These are phyloP conservation scores for Sweltsa coloradensis DNA, from an alignment of 1,140 invertebrate genomes.

Conservation along the genomic window DNA sequence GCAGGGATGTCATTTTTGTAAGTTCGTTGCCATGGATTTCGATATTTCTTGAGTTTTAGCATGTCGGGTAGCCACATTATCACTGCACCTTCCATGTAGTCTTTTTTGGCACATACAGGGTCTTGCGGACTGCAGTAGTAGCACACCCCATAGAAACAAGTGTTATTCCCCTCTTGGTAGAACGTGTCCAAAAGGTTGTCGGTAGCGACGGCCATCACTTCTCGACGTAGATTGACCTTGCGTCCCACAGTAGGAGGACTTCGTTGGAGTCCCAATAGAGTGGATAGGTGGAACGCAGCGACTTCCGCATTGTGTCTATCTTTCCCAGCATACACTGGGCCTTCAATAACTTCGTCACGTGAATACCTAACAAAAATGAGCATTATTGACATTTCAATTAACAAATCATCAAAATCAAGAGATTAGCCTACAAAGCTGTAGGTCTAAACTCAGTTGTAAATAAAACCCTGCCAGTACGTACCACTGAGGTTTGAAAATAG, in stretches of 20 bases:
- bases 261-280: slow-evolving; percentile 62
- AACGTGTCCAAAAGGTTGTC: slow-evolving; percentile 47
- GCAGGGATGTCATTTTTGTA: slow-evolving; percentile 65
- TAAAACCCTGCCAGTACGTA: slow-evolving; percentile 19
- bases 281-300: slow-evolving; percentile 82
- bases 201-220: slow-evolving; percentile 59
- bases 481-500: slow-evolving; percentile 85
- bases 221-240: slow-evolving; percentile 57
- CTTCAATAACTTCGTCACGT: slow-evolving; percentile 58
- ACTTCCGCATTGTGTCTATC: slow-evolving; percentile 91
- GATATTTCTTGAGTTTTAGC: slow-evolving; percentile 46
- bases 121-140: slow-evolving; percentile 73
- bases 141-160: slow-evolving; percentile 83
- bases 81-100: slow-evolving; percentile 65
- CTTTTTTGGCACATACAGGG: slow-evolving; percentile 62
- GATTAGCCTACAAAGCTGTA: neutral
- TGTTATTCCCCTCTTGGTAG: slow-evolving; percentile 31
- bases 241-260: slow-evolving; percentile 68
- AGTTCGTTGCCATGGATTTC: slow-evolving; percentile 80
- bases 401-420: slow-evolving; percentile 3
- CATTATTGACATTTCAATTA: neutral
- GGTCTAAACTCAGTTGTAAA: neutral
- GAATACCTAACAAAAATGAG: slow-evolving; percentile 39
- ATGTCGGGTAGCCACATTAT: slow-evolving; percentile 67
- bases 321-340: slow-evolving; percentile 73